Evolutionary conservation across 2,797 vertebrate species (phyloP).

Genomic region (Eurystomus glaucurus): DNA sequence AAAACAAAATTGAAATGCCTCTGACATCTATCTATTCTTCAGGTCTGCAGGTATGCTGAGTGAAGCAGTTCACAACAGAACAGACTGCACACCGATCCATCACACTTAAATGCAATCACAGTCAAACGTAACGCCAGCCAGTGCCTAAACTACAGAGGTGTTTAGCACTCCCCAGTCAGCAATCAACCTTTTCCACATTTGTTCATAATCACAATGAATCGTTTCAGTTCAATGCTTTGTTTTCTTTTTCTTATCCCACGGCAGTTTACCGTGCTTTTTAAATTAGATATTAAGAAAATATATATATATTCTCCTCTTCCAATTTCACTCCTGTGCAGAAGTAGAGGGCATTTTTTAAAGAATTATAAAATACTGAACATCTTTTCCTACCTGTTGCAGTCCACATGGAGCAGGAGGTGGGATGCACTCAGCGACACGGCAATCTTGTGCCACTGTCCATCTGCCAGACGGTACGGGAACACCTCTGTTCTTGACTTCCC

Average conservation of each 20-base stretch:
- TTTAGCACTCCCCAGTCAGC: slow-evolving; percentile 77
- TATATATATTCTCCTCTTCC: not conserved
- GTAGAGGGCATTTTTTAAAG: not conserved
- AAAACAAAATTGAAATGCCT: slow-evolving; percentile 58
- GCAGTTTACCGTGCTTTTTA: not conserved
- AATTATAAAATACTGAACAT: not conserved
- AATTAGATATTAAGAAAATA: not conserved
- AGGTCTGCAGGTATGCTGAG: slow-evolving; percentile 6
- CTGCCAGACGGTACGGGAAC: slow-evolving; percentile 93
- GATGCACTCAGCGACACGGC: slow-evolving; percentile 91
- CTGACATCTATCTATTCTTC: not conserved
- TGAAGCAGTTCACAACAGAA: slow-evolving; percentile 41
- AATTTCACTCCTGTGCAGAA: not conserved
- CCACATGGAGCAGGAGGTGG: slow-evolving; percentile 92
- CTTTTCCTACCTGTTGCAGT: slow-evolving; percentile 93
- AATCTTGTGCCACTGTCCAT: slow-evolving; percentile 94
- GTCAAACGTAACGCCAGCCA: slow-evolving; percentile 52
- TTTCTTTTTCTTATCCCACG: slow-evolving; percentile 46
- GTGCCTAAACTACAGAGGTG: slow-evolving; percentile 20
- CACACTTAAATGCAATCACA: slow-evolving; percentile 74
- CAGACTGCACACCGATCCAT: slow-evolving; percentile 55
- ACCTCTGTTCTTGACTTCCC: slow-evolving; percentile 91
- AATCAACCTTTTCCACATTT: slow-evolving; percentile 78
- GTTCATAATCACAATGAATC: slow-evolving; percentile 71
- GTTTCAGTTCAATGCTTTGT: slow-evolving; percentile 73